Base-by-base conservation (phyloP, 92 coral and sea anemone species). In the Epizoanthus scotinus region DNA sequence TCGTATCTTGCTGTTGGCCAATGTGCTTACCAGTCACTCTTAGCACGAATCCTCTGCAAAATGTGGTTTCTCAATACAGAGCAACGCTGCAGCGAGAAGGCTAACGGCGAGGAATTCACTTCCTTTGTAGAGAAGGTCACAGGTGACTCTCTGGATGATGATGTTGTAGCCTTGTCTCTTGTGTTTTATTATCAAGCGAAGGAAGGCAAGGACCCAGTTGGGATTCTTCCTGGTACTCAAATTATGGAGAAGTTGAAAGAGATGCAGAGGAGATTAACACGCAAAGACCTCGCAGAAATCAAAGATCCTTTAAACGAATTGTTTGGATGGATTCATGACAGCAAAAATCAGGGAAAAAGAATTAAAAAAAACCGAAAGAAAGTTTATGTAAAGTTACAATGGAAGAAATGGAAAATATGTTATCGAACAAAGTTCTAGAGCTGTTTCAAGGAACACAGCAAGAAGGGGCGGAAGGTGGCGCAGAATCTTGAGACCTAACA, bases 31-130 rank as follows among this genome's bases (percentile, higher is more conserved):
- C 26, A 28, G 67, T 61, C 67, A 10, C 31, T 61, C 8, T 61
- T 61, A 13, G 67, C 67, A 12, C 8, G 67, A 61, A 61, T 17
- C 17, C 24, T 61, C 31, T 61, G 67, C 31, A 28, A 22, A 61
- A 22, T 61, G 67, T 61, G 67, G 67, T 61, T 61, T 6, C 27
- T 61, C 67, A 28, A 28, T 7, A 61, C 67, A 22, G 27, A 61
- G 3, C 2, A 61, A 22, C 15, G 31, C 66, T 12, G 66, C 12
- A 15, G 12, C 31, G 25, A 61, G 13, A 28, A 28, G 67, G 24
- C 18, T 17, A 28, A 28, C 26, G 67, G 12, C 67, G 31, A 61
- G 31, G 67, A 28, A 22, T 61, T 22, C 18, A 22, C 26, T 22
- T 61, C 12, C 67, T 28, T 28, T 22, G 31, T 22, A 61, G 8